A percentile compares a stretch with the other conserved stretches of the same genome.
phyloP scores from a whole-genome alignment of 2,113 vertebrate genomes.

The Tretioscincus oriximinensis region DNA sequence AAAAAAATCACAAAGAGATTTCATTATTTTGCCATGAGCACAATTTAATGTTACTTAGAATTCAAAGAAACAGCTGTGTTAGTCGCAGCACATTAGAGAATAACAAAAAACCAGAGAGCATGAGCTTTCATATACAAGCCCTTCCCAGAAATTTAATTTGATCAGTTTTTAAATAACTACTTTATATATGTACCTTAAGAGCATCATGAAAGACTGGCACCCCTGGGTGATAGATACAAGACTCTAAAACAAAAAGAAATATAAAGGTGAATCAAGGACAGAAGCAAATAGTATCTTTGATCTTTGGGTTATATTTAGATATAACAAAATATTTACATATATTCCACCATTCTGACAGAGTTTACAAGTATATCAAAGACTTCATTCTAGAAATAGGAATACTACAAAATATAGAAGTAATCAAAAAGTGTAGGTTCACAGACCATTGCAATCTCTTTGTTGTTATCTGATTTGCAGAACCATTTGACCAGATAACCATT shows the following conservation, averaged over 20 bases:
- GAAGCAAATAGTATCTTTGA: constrained; percentile 16
- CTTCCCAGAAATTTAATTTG: background rate
- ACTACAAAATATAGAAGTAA: background rate
- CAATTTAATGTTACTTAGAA: background rate
- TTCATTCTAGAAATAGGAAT: background rate
- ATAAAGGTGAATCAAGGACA: constrained; percentile 5
- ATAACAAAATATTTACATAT: background rate
- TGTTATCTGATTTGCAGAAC: background rate
- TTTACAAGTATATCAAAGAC: background rate
- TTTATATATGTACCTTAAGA: constrained; percentile 82
- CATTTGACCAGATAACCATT: background rate
- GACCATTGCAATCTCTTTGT: background rate
- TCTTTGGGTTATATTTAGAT: background rate
- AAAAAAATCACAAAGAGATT: background rate
- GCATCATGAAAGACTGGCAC: constrained; percentile 98
- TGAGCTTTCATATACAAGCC: too few relatives aligned
- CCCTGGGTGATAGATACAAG: constrained; percentile 92
- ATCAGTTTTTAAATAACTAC: background rate
- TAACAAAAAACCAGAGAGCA: too few relatives aligned
- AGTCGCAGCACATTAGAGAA: too few relatives aligned
- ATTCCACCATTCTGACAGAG: background rate
- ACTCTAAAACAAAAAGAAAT: constrained; percentile 70
- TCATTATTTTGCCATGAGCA: background rate
- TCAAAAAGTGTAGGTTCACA: background rate
- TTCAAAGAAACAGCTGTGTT: too few relatives aligned